Conservation (phyloP, 2,797 vertebrate genomes). For the Liasis olivaceus region DNA sequence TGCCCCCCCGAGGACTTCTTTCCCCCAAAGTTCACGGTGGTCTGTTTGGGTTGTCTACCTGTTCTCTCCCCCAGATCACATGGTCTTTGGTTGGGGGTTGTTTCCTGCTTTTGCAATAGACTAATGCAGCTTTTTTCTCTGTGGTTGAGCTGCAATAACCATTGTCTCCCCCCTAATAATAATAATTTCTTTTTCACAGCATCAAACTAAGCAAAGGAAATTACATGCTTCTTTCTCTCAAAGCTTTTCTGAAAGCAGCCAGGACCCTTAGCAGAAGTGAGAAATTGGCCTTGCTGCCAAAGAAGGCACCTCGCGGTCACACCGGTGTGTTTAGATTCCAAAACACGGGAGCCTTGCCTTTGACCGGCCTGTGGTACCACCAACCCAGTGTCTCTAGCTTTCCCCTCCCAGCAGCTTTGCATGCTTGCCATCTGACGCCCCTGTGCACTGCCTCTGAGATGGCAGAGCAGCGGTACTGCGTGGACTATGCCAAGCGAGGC, state of each 20-base stretch:
- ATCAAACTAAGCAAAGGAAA: neutral
- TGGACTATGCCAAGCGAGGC: conserved; percentile 95
- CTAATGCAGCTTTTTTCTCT: neutral
- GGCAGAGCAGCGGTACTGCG: conserved; percentile 93
- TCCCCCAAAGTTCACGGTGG: neutral
- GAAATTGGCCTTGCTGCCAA: neutral
- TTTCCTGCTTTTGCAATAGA: neutral
- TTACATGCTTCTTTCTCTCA: conserved; percentile 77
- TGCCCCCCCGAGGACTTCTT: neutral
- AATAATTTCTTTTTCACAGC: neutral
- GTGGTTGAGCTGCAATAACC: neutral
- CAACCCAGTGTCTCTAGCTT: conserved; percentile 12
- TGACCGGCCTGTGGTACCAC: neutral
- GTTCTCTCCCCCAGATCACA: neutral
- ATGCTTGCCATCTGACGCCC: neutral
- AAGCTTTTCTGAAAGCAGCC: conserved; percentile 46
- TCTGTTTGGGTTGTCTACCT: neutral
- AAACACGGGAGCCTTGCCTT: neutral
- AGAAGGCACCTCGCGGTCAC: neutral
- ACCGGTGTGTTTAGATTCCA: neutral
- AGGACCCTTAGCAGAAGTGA: conserved; percentile 56
- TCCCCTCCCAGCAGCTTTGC: neutral
- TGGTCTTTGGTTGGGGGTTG: neutral
- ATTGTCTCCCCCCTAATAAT: neutral
- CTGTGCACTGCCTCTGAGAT: conserved; percentile 72